Base-by-base conservation (phyloP, 2,797 vertebrate genomes). In the Prionace glauca region DNA sequence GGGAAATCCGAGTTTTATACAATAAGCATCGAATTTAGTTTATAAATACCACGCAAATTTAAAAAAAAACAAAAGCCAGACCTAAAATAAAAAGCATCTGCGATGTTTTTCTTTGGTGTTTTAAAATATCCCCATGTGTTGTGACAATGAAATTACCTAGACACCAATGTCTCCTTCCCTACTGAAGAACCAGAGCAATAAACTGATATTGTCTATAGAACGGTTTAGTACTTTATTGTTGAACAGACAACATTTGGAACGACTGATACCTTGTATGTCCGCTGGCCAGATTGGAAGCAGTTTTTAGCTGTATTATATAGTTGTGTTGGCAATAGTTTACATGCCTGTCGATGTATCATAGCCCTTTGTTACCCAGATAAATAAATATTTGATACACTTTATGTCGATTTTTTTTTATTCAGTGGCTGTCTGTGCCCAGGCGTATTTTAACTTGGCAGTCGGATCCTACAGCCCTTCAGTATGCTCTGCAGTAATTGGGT, bases 311-410 rank as follows among this genome's bases (percentile, higher is more conserved):
- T 98, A 98, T 98, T 99, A 98, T 99, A 98, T 98, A 98, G 98
- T 98, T 98, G 98, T 99, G 98, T 98, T 98, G 98, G 98, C 98
- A 98, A 98, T 99, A 98, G 98, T 98, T 98, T 98, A 98, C 98
- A 99, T 98, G 98, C 98, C 99, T 99, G 98, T 99, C 98, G 98
- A 99, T 99, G 99, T 99, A 99, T 99, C 98, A 99, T 99, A 99
- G 98, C 98, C 98, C 98, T 99, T 99, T 99, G 99, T 99, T 99
- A 98, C 98, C 99, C 99, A 99, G 98, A 99, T 99, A 99, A 99
- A 99, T 99, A 99, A 99, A 99, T 99, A 99, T 99, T 99, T 99
- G 99, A 99, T 99, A 99, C 98, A 98, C 99, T 99, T 99, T 99
- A 99, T 99, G 98, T 99, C 98, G 98, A 99, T 98, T 98, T 98